Percentiles rank a stretch among this genome's conserved stretches.
phyloP scores from a whole-genome alignment of 2,113 vertebrate species.

The Pristiophorus japonicus region DNA sequence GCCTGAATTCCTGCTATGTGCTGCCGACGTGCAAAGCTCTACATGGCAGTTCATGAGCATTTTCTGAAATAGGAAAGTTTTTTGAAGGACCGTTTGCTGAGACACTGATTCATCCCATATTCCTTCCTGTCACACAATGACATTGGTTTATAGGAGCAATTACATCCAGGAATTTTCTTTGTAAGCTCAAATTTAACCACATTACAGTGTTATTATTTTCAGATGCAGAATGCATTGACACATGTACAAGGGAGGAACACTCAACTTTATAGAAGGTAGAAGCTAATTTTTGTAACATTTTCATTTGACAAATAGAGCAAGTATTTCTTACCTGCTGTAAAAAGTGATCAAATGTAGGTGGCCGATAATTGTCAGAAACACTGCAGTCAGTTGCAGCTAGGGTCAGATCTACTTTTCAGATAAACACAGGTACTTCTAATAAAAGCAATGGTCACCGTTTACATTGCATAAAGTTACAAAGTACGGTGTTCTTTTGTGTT shows the following conservation, averaged over 20 bases:
- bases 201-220: neutral
- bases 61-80: neutral
- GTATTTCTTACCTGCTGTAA: neutral
- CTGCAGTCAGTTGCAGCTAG: neutral
- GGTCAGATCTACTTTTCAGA: neutral
- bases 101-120: neutral
- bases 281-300: neutral
- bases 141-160: constrained; percentile 6
- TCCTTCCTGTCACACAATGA: neutral
- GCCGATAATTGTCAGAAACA: neutral
- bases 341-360: neutral
- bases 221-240: neutral
- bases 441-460: neutral
- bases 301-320: neutral
- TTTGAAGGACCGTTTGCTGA: neutral
- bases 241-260: neutral
- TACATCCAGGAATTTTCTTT: neutral
- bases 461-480: neutral
- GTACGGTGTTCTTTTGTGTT: neutral
- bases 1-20: neutral
- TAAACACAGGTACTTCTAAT: neutral
- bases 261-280: neutral
- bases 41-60: neutral
- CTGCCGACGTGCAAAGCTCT: neutral
- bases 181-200: neutral